Evolutionary conservation across 1,140 invertebrate genomes (phyloP), one percentile per base, ranked within the genome.

Genomic region (Drosophila asahinai): DNA sequence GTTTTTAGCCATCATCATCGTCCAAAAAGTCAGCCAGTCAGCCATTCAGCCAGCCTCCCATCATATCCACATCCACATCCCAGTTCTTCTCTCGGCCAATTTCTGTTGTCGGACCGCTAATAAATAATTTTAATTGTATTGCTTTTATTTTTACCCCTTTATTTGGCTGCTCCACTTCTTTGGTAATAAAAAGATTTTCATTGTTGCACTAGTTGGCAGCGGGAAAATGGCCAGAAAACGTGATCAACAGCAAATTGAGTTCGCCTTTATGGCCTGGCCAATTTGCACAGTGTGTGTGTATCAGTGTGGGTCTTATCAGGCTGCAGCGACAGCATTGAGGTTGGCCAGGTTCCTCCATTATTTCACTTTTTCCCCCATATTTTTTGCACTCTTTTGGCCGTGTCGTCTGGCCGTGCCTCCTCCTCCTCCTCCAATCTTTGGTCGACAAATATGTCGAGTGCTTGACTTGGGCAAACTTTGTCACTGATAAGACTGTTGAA

Each of bases 71-170:
- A 33, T 40, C 45, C 40, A 17, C 40, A 57, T 12, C 43, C 42
- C 17, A 27, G 57, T 57, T 51, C 51, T 70, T 58, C 64, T 64
- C 48, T 81, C 52, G 74, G 78, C 82, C 82, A 81, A 86, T 86
- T 81, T 71, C 52, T 43, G 70, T 51, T 72, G 66, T 71, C 49
- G 63, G 51, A 75, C 57, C 65, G 86, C 84, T 87, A 87, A 87
- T 90, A 87, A 87, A 87, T 87, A 87, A 87, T 89, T 89, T 87
- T 90, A 87, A 87, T 87, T 87, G 84, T 87, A 79, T 78, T 83
- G 67, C 80, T 74, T 87, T 62, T 71, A 70, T 45, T 27, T 48
- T 12, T 52, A 25, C 49, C 55, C 65, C 38, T 67, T 33, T 57
- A 55, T 49, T 70, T 40, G 73, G 58, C 51, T 86, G 77, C 62